Conservation (phyloP, 2,797 vertebrate genomes). For the Diplodus sargus region DNA sequence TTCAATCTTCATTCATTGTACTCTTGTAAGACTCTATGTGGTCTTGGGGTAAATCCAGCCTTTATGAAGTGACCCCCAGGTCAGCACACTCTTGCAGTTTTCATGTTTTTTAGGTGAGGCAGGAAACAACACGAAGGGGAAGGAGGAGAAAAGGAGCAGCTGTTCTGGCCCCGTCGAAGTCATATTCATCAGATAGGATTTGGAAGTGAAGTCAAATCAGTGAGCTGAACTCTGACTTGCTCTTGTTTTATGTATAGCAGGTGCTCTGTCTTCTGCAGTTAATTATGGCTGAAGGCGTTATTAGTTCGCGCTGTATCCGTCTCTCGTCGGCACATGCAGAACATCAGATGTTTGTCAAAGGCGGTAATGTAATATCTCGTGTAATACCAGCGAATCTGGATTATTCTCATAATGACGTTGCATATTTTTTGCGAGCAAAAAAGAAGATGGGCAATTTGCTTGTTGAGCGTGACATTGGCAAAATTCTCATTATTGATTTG, state of each 20-base stretch:
- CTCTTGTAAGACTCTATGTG: slow-evolving; percentile 38
- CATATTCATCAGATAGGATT: slow-evolving; percentile 64
- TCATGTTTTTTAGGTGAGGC: slow-evolving; percentile 66
- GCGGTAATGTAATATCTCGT: slow-evolving; percentile 42
- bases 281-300: slow-evolving; percentile 74
- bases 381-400: slow-evolving; percentile 41
- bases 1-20: slow-evolving; percentile 19
- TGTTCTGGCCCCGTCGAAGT: slow-evolving; percentile 54
- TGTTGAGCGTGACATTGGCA: slow-evolving; percentile 57
- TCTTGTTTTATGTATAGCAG: slow-evolving; percentile 70
- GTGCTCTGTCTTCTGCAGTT: slow-evolving; percentile 73
- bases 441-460: slow-evolving; percentile 41
- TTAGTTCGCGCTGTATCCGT: slow-evolving; percentile 64
- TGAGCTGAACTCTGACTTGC: slow-evolving; percentile 62
- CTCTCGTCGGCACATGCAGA: slow-evolving; percentile 42
- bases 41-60: slow-evolving; percentile 40
- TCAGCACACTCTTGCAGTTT: slow-evolving; percentile 43
- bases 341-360: slow-evolving; percentile 60
- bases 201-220: slow-evolving; percentile 69
- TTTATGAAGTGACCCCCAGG: slow-evolving; percentile 59
- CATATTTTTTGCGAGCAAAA: slow-evolving; percentile 39
- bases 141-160: slow-evolving; percentile 57
- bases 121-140: slow-evolving; percentile 39
- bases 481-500: slow-evolving; percentile 67
- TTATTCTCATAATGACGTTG: slow-evolving; percentile 36